Evolutionary conservation across 1,140 invertebrate species (phyloP).

Genomic region (Tribolium castaneum): DNA sequence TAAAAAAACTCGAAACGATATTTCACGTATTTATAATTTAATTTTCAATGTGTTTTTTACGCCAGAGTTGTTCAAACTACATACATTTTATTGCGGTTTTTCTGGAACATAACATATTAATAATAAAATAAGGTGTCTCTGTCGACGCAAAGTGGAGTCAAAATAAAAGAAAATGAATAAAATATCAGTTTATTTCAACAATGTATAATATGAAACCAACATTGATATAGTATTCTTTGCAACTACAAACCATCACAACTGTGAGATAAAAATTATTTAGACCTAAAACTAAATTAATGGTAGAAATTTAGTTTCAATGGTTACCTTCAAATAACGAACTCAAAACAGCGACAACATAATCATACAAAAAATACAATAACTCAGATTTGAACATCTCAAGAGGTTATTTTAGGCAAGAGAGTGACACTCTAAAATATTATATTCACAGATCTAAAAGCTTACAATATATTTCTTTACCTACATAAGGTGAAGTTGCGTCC

Average conservation of each 20-base stretch:
- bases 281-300: constrained; percentile 15
- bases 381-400: not conserved
- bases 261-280: constrained; percentile 33
- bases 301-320: constrained; percentile 3
- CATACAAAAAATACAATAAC: constrained; percentile 27
- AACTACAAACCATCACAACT: constrained; percentile 37
- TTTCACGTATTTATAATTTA: too few relatives aligned
- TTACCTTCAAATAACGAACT: not conserved
- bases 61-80: not conserved
- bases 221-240: constrained; percentile 41
- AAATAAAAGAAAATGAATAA: constrained; percentile 5
- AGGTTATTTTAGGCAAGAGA: constrained; percentile 33
- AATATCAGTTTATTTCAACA: constrained; percentile 45
- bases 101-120: not conserved
- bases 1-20: too few relatives aligned
- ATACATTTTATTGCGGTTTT: not conserved
- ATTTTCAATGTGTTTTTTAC: too few relatives aligned
- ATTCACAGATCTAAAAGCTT: constrained; percentile 37
- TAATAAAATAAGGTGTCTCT: not conserved
- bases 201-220: constrained; percentile 45
- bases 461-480: constrained; percentile 27
- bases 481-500: constrained; percentile 2
- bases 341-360: not conserved
- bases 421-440: constrained; percentile 33
- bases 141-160: not conserved